Percentiles rank a stretch among this genome's conserved stretches.
phyloP scores from a whole-genome alignment of 2,113 vertebrate genomes.

The Daphoenositta chrysoptera region DNA sequence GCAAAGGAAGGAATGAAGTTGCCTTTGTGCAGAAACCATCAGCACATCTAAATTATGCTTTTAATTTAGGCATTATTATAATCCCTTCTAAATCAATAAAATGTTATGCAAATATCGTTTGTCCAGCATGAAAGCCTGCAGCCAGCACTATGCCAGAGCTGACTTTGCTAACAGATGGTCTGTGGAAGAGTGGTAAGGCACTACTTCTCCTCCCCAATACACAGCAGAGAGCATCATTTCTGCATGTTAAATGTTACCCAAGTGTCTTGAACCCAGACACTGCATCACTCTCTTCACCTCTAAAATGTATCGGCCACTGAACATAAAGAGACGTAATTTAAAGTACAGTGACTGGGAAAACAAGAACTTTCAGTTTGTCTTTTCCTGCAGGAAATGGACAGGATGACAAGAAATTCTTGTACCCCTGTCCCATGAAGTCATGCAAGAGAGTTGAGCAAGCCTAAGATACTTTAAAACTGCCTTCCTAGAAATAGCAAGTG shows the following conservation, averaged over 20 bases:
- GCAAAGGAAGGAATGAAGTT: not conserved
- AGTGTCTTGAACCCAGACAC: not conserved
- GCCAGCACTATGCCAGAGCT: not conserved
- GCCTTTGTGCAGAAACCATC: not conserved
- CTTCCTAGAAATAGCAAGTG: not conserved
- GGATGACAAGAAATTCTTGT: not conserved
- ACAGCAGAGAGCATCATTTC: not conserved
- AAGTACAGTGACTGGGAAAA: not conserved
- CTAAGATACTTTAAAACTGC: not conserved
- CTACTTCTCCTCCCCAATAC: not conserved
- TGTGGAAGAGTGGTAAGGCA: not conserved
- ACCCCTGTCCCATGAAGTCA: not conserved
- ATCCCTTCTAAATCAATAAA: not conserved
- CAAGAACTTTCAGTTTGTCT: not conserved
- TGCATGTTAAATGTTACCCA: not conserved
- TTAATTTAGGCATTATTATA: not conserved
- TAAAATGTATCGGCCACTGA: fast-evolving
- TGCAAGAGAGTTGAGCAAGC: not conserved
- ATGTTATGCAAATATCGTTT: not conserved
- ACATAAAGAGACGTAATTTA: not conserved
- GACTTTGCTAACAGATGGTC: not conserved
- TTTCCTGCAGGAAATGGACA: not conserved
- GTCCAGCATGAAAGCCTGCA: not conserved
- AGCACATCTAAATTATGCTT: not conserved
- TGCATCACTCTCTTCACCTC: not conserved